phyloP scores from a whole-genome alignment of 2,113 vertebrate genomes.

The Odobenus rosmarus region DNA sequence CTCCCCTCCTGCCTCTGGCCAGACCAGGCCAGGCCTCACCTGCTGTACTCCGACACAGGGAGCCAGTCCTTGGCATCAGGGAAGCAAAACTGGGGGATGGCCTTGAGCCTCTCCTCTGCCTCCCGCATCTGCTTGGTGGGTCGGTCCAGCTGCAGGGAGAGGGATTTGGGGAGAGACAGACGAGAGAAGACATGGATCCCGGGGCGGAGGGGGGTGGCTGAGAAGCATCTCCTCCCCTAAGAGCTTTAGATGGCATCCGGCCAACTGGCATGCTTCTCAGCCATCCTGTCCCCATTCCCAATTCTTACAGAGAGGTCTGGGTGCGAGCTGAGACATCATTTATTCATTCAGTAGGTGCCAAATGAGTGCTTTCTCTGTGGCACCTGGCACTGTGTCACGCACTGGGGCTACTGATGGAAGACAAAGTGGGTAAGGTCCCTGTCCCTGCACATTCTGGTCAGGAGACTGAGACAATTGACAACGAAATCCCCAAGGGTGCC shows the following conservation, averaged over 20 bases:
- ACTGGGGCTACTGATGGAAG: neutral
- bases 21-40: slow-evolving; percentile 83
- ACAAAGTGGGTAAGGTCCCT: neutral
- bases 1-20: neutral
- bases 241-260: neutral
- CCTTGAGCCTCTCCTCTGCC: slow-evolving; percentile 97
- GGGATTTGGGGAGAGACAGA: neutral
- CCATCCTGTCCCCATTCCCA: neutral
- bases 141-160: slow-evolving; percentile 92
- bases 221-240: neutral
- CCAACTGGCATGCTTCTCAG: neutral
- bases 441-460: neutral
- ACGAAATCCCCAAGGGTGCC: neutral
- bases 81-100: slow-evolving; percentile 99
- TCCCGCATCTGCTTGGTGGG: slow-evolving; percentile 98
- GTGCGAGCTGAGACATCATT: neutral
- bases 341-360: neutral
- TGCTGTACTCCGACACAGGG: slow-evolving; percentile 95
- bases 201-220: neutral
- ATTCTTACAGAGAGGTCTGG: neutral
- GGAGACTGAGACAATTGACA: neutral
- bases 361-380: neutral
- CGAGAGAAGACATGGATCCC: neutral
- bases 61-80: slow-evolving; percentile 99
- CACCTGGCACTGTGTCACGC: neutral